Evolutionary conservation across 2,113 vertebrate genomes (phyloP).

Genomic region (Clupea harengus): DNA sequence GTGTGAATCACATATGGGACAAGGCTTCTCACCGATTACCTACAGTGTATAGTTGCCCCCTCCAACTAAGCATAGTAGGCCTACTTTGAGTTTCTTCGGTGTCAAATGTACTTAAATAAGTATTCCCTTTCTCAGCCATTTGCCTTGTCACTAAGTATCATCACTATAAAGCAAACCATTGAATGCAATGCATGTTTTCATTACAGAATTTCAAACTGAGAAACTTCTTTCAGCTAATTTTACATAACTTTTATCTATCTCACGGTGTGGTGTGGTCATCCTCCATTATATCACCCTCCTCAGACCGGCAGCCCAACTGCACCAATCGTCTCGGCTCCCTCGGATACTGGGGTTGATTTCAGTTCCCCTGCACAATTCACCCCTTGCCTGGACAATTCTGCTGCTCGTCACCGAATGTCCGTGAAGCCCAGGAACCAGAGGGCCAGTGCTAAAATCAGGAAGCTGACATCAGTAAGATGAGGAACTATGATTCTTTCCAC

Average conservation of each 20-base stretch:
- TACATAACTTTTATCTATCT: background rate
- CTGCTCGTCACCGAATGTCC: constrained; percentile 89
- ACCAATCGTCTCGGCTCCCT: constrained; percentile 55
- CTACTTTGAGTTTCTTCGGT: too few species aligned
- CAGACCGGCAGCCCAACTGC: constrained; percentile 58
- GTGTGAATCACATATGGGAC: background rate
- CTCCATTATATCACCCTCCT: constrained; percentile 57
- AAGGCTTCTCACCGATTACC: background rate
- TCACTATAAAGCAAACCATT: background rate
- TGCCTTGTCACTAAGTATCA: background rate
- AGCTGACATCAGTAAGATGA: constrained; percentile 69
- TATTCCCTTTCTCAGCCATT: too few species aligned
- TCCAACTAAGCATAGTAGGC: background rate
- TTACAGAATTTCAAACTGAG: background rate
- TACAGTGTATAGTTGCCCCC: background rate
- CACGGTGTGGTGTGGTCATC: constrained; percentile 20
- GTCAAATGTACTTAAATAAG: too few species aligned
- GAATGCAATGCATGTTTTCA: background rate
- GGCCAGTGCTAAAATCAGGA: constrained; percentile 75
- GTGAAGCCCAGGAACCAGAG: constrained; percentile 91
- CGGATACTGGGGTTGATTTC: constrained; percentile 69
- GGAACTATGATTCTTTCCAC: background rate
- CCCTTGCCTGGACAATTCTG: constrained; percentile 86
- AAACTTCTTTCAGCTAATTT: background rate
- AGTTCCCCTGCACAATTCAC: constrained; percentile 74